phyloP scores from a whole-genome alignment of 2,888 invertebrate species.

The Rhingia campestris region DNA sequence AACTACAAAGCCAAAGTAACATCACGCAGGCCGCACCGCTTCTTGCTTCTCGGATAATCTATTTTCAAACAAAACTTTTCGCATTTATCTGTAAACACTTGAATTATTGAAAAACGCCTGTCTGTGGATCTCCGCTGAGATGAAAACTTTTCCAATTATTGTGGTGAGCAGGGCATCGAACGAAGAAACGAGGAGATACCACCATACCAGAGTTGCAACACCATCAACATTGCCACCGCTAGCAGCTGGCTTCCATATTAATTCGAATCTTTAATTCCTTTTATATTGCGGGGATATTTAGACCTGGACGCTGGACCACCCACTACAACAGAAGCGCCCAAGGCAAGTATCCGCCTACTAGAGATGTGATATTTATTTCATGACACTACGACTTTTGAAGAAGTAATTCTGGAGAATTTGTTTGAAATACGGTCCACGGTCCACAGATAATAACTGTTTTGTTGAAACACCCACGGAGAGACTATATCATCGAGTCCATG shows the following conservation, averaged over 20 bases:
- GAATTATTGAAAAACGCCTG: constrained; percentile 74
- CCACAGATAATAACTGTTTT: too few relatives aligned
- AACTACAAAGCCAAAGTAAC: constrained; percentile 15
- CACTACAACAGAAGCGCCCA: not conserved
- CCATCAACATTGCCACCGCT: constrained; percentile 9
- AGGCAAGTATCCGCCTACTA: constrained; percentile 5
- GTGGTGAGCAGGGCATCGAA: constrained; percentile 76
- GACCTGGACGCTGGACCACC: constrained; percentile 18
- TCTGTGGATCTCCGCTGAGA: constrained; percentile 76
- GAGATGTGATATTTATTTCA: too few relatives aligned
- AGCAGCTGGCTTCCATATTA: constrained; percentile 45
- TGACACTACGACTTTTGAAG: too few relatives aligned
- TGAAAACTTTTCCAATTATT: constrained; percentile 81
- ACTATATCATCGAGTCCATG: constrained; percentile 7
- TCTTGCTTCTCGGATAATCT: constrained; percentile 58
- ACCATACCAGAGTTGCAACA: constrained; percentile 17
- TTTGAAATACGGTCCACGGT: too few relatives aligned
- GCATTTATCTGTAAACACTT: constrained; percentile 73
- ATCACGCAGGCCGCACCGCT: constrained; percentile 1
- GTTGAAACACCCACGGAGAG: constrained; percentile 2
- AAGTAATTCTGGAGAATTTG: too few relatives aligned
- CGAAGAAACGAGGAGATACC: constrained; percentile 26
- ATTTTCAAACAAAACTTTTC: constrained; percentile 74
- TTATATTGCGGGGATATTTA: constrained; percentile 22
- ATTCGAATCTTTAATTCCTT: constrained; percentile 61